Conservation (phyloP, 2,797 vertebrate species). For the Megalops cyprinoides region DNA sequence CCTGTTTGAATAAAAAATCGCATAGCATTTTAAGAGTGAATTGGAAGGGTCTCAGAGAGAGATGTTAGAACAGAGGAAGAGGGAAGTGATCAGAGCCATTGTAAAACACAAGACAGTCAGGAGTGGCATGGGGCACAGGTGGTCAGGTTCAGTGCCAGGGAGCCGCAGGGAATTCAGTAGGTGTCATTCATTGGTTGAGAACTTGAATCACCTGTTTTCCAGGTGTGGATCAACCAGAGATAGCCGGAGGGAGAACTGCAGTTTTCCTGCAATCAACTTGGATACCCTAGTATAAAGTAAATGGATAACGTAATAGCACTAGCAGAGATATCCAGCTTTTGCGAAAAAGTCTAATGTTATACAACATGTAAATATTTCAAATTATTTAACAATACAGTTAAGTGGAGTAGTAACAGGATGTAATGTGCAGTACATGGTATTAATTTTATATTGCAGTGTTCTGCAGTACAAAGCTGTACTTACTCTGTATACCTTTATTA, state of each 20-base stretch:
- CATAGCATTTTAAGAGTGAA: background rate
- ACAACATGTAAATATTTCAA: background rate
- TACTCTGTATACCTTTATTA: too few species aligned
- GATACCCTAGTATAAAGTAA: constrained; percentile 34
- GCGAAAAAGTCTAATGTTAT: too few species aligned
- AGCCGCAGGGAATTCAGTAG: background rate
- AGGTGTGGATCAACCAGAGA: background rate
- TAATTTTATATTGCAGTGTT: too few species aligned
- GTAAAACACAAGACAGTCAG: too few species aligned
- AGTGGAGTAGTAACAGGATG: too few species aligned
- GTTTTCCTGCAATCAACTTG: constrained; percentile 27
- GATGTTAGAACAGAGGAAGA: too few species aligned
- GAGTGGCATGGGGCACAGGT: too few species aligned
- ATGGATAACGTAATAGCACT: background rate
- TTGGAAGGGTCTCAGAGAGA: background rate
- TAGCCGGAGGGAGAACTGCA: background rate
- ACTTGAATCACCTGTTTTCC: background rate
- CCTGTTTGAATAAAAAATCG: background rate
- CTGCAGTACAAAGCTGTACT: too few species aligned
- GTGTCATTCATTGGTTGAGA: background rate
- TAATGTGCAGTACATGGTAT: too few species aligned
- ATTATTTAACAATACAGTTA: too few species aligned
- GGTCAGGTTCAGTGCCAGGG: background rate
- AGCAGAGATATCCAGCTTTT: background rate
- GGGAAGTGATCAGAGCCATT: too few species aligned